Conservation (phyloP, 2,888 invertebrate species). For the Lathronympha strigana region DNA sequence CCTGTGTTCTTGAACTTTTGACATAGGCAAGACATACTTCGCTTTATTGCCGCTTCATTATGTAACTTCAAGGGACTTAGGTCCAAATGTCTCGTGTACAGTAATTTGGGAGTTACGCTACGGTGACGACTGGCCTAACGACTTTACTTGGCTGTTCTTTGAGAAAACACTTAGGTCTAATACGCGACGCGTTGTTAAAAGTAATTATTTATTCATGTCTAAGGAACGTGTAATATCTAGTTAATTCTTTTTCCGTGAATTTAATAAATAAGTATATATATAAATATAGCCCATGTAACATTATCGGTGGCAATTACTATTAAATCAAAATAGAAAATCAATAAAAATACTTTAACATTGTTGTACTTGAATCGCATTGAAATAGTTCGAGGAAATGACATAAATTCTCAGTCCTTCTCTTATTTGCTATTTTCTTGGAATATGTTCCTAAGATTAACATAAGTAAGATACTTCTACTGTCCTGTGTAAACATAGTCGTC, state of each 20-base stretch:
- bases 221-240: not conserved
- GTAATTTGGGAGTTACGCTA: conserved; percentile 19
- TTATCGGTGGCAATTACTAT: not conserved
- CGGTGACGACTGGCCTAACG: conserved; percentile 17
- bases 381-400: no score
- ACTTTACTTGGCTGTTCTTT: conserved; percentile 18
- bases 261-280: not conserved
- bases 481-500: no score
- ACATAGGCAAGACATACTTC: not conserved
- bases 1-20: conserved; percentile 7
- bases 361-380: not conserved
- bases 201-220: not conserved
- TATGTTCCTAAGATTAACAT: no score
- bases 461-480: no score
- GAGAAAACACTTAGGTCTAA: conserved; percentile 8
- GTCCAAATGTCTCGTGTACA: conserved; percentile 26
- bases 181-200: not conserved
- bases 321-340: not conserved
- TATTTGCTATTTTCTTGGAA: no score
- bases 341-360: not conserved
- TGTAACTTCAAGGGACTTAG: conserved; percentile 10
- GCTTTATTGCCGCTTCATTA: conserved; percentile 7
- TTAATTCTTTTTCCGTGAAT: not conserved
- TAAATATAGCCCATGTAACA: not conserved
- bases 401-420: no score